Evolutionary conservation across 2,797 vertebrate species (phyloP).

Genomic region (Rhynchonycteris naso): DNA sequence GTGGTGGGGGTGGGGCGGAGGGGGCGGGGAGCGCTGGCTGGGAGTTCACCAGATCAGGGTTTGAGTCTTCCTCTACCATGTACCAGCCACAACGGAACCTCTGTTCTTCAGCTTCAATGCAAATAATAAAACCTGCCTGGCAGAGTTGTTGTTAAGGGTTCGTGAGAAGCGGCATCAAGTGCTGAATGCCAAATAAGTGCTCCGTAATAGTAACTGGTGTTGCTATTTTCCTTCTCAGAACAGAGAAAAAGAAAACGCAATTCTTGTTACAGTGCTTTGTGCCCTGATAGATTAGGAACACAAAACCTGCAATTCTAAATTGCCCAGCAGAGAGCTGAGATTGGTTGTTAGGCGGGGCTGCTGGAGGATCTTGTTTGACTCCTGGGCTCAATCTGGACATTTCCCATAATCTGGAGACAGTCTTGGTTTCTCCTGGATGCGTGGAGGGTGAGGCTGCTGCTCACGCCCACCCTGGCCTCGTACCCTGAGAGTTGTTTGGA

Average conservation of each 20-base stretch:
- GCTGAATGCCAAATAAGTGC: neutral
- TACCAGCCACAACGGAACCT: neutral
- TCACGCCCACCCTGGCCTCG: fast-evolving
- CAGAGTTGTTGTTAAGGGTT: neutral
- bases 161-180: neutral
- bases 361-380: neutral
- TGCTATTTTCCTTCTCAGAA: conserved; percentile 38
- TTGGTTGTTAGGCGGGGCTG: neutral
- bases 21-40: neutral
- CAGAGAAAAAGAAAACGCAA: conserved; percentile 18
- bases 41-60: neutral
- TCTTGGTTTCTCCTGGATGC: neutral
- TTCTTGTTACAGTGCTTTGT: conserved; percentile 16
- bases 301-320: neutral
- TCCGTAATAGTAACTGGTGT: neutral
- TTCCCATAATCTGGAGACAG: neutral
- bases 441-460: neutral
- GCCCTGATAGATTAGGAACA: neutral
- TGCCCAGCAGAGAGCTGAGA: neutral
- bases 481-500: neutral
- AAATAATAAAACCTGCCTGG: neutral
- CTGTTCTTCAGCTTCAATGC: neutral
- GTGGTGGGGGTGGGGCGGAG: too few species aligned
- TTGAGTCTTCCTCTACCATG: neutral
- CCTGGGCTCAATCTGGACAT: neutral